These are phyloP conservation scores for Colius striatus DNA, from an alignment of 2,113 vertebrate species.

Conservation along the genomic window DNA sequence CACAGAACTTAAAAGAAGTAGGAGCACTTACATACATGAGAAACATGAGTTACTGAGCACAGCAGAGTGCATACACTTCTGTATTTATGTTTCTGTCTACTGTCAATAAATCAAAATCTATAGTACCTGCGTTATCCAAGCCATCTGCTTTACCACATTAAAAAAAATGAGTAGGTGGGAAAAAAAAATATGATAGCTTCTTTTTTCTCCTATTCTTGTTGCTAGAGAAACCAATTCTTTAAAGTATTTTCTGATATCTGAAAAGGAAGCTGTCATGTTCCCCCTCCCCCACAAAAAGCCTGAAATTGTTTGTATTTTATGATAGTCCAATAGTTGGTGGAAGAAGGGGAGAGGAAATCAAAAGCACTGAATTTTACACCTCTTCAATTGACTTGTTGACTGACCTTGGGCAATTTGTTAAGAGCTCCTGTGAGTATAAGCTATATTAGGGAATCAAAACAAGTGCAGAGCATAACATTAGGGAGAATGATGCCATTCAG, in stretches of 20 bases:
- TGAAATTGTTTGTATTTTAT: constrained; percentile 16
- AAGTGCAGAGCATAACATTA: neutral
- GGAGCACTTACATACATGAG: neutral
- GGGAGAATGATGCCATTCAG: neutral
- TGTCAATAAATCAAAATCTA: constrained; percentile 54
- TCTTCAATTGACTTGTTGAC: constrained; percentile 22
- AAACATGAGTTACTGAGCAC: neutral
- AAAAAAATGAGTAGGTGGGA: constrained; percentile 54
- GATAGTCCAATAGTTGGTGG: neutral
- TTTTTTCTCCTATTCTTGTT: constrained; percentile 48
- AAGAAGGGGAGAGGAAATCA: constrained; percentile 1
- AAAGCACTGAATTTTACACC: constrained; percentile 35
- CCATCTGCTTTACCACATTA: constrained; percentile 60
- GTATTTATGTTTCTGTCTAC: constrained; percentile 58
- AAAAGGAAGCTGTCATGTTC: constrained; percentile 47
- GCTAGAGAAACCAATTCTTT: constrained; percentile 64
- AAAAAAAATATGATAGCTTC: constrained; percentile 29
- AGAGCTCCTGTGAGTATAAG: neutral
- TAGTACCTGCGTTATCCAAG: constrained; percentile 56
- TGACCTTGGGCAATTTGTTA: constrained; percentile 22
- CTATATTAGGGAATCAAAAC: neutral
- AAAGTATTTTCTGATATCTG: constrained; percentile 36
- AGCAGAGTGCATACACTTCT: constrained; percentile 16
- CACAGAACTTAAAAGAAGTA: constrained; percentile 20
- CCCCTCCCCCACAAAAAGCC: constrained; percentile 20